These are phyloP conservation scores for Eupleurogrammus muticus DNA, from an alignment of 2,797 vertebrate genomes.

Conservation along the genomic window DNA sequence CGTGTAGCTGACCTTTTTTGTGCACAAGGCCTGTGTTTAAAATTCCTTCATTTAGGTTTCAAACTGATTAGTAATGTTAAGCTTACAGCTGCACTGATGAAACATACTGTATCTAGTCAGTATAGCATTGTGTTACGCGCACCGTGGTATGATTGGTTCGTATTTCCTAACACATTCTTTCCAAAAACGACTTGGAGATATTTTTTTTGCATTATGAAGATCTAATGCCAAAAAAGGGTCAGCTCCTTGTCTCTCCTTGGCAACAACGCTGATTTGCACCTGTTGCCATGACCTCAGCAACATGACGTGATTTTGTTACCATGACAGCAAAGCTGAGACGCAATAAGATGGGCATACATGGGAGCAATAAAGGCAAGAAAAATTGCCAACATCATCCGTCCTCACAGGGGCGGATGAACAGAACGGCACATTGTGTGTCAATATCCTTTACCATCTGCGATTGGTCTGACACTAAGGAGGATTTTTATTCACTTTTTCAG, in stretches of 20 bases:
- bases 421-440: slow-evolving; percentile 33
- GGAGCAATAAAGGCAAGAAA: slow-evolving; percentile 67
- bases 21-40: slow-evolving; percentile 1
- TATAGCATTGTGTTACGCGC: background rate
- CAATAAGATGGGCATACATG: slow-evolving; percentile 68
- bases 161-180: slow-evolving; percentile 1
- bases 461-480: slow-evolving; percentile 18
- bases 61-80: slow-evolving; percentile 12
- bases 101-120: background rate
- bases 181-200: slow-evolving; percentile 15
- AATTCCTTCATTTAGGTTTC: slow-evolving; percentile 16
- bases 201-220: slow-evolving; percentile 47
- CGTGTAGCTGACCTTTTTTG: slow-evolving; percentile 10
- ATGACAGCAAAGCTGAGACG: slow-evolving; percentile 77
- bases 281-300: slow-evolving; percentile 81
- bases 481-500: background rate
- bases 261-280: slow-evolving; percentile 76
- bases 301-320: slow-evolving; percentile 79
- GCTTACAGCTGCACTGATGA: slow-evolving; percentile 2
- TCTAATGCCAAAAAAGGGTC: slow-evolving; percentile 49
- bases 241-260: slow-evolving; percentile 66
- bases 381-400: slow-evolving; percentile 51
- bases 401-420: slow-evolving; percentile 44
- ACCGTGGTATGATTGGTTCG: slow-evolving; percentile 4
- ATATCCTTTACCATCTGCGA: slow-evolving; percentile 30